Evolutionary conservation across 2,797 vertebrate species (phyloP), one percentile per base, ranked within the genome.

Genomic region (Hephaestus fuliginosus): DNA sequence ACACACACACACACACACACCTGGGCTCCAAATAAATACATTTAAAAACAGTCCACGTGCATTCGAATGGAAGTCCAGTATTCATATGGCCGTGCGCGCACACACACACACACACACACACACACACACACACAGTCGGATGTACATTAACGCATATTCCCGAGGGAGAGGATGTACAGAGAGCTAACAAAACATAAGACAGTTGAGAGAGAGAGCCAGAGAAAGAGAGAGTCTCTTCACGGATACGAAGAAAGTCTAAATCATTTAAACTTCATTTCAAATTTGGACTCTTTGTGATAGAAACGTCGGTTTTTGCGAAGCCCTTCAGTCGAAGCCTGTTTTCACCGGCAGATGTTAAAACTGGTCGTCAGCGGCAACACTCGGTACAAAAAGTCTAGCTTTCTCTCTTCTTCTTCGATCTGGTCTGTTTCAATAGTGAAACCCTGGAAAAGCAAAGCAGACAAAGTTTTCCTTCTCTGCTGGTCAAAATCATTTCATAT

Each of bases 1-100:
- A 87, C 61, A 79, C 76, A 76, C 61, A 79, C 76, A 76, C 70
- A 85, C 73, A 81, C 72, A 83, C 86, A 83, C 84, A 75, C 83
- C 90, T 87, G 90, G 93, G 89, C 89, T 94, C 91, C 92, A 93
- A 94, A 95, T 96, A 96, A 96, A 96, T 96, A 93, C 87, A 92
- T 87, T 86, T 93, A 91, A 95, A 94, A 95, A 93, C 90, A 94
- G 84, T 89, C 89, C 84, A 93, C 33, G 68, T 88, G 89, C 87
- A 91, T 94, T 90, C 83, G 58, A 80, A 83, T 91, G 90, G 90
- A 91, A 92, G 89, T 92, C 93, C 92, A 94, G 91, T 94, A 91
- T 92, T 92, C 78, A 83, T 87, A 91, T 88, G 91, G 90, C 88
- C 51, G 70, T 64, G 70, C 83, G 62, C 75, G 33, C 69, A 75